Conservation (phyloP, 2,797 vertebrate genomes). For the Gymnothorax javanicus region DNA sequence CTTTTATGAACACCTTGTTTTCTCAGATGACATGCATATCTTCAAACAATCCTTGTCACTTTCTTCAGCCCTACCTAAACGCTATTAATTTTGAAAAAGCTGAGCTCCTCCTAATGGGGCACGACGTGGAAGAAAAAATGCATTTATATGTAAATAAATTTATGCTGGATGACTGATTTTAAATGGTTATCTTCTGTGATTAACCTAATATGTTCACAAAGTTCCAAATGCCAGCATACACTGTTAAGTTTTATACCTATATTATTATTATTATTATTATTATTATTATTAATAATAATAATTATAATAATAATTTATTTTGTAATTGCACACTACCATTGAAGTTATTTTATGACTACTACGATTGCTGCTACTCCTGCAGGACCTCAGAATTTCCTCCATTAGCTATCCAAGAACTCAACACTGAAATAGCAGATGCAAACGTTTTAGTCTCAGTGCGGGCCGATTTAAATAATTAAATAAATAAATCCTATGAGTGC, state of each 20-base stretch:
- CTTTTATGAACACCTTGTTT: slow-evolving; percentile 21
- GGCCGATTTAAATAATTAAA: not conserved
- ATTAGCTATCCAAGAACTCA: not conserved
- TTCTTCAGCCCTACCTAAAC: slow-evolving; percentile 43
- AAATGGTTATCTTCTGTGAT: not conserved
- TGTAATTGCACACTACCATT: not conserved
- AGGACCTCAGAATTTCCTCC: not conserved
- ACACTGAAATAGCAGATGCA: not conserved
- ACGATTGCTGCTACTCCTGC: not conserved
- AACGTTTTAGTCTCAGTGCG: not conserved
- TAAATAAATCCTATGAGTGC: slow-evolving; percentile 7
- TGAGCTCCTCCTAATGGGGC: too few species aligned
- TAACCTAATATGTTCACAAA: not conserved
- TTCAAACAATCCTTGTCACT: slow-evolving; percentile 41
- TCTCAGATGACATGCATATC: slow-evolving; percentile 35
- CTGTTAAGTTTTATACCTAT: not conserved
- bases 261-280: not conserved
- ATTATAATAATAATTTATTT: not conserved
- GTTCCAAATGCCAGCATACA: not conserved
- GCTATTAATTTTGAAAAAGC: slow-evolving; percentile 55
- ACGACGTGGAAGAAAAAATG: slow-evolving; percentile 71
- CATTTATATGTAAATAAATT: not conserved
- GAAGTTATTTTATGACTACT: not conserved
- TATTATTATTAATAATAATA: not conserved
- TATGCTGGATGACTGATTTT: not conserved